phyloP scores from a whole-genome alignment of 2,113 vertebrate species.

The Silurus glanis region DNA sequence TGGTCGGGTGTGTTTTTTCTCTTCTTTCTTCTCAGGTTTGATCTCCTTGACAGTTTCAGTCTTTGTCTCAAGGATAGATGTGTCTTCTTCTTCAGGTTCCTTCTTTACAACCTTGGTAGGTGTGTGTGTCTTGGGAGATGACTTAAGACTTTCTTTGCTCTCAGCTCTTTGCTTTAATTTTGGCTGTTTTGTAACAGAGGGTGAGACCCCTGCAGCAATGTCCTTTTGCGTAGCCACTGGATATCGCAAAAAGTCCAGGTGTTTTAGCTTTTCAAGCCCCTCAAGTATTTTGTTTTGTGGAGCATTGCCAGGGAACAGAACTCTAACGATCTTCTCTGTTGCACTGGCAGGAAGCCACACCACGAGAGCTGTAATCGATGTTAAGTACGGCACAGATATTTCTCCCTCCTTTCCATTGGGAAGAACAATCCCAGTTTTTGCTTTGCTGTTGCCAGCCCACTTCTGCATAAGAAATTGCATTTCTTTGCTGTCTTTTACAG shows the following conservation, averaged over 20 bases:
- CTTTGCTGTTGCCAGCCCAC: slow-evolving; percentile 97
- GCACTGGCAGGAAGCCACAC: slow-evolving; percentile 96
- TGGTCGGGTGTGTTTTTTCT: slow-evolving; percentile 79
- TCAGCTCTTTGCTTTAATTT: slow-evolving; percentile 94
- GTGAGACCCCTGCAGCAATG: slow-evolving; percentile 79
- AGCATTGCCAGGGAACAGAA: slow-evolving; percentile 96
- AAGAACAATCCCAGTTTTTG: slow-evolving; percentile 93
- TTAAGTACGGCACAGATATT: slow-evolving; percentile 97
- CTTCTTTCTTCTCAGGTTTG: slow-evolving; percentile 78
- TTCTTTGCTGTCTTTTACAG: slow-evolving; percentile 96
- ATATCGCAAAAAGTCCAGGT: slow-evolving; percentile 92
- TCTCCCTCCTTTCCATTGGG: slow-evolving; percentile 93
- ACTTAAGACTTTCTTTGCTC: slow-evolving; percentile 96
- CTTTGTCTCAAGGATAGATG: slow-evolving; percentile 77
- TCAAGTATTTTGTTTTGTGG: slow-evolving; percentile 98
- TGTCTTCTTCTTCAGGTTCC: slow-evolving; percentile 81
- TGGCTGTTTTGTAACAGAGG: slow-evolving; percentile 84
- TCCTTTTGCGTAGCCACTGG: slow-evolving; percentile 94
- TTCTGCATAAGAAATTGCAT: slow-evolving; percentile 99
- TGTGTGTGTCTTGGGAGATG: slow-evolving; percentile 78
- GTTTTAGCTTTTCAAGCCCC: slow-evolving; percentile 93
- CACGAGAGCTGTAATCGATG: slow-evolving; percentile 92
- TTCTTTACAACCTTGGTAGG: slow-evolving; percentile 80
- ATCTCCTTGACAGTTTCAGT: slow-evolving; percentile 82
- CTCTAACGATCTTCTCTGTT: slow-evolving; percentile 91